Percentiles rank a stretch among this genome's conserved stretches.
Conservation (phyloP, 1,140 invertebrate species). For the Papilio glaucus region DNA sequence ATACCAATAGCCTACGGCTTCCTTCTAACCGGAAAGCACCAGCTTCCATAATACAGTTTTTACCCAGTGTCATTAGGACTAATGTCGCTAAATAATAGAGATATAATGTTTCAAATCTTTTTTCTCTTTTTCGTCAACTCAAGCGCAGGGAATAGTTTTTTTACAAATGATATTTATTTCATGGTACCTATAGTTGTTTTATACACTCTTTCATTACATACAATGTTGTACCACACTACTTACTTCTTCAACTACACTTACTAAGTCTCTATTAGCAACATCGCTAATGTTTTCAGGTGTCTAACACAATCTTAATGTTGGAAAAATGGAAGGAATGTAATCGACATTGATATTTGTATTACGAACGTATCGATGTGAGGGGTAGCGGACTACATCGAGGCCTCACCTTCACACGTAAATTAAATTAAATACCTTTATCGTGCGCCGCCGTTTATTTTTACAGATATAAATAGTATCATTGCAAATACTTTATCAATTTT, state of each 20-base stretch:
- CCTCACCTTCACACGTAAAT: slow-evolving; percentile 20
- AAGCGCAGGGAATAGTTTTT: no score
- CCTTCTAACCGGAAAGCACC: not conserved
- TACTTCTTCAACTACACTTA: not conserved
- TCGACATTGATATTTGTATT: not conserved
- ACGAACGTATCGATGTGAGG: slow-evolving; percentile 1
- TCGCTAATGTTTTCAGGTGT: not conserved
- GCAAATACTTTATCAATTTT: slow-evolving; percentile 4
- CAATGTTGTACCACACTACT: no score
- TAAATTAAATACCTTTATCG: slow-evolving; percentile 3
- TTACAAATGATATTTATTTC: no score
- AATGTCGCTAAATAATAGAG: not conserved
- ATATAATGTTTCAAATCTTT: no score
- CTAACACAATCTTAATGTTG: not conserved
- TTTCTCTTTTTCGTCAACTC: no score
- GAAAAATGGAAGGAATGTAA: not conserved
- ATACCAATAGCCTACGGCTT: not conserved
- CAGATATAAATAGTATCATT: slow-evolving; percentile 2
- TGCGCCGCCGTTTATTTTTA: not conserved
- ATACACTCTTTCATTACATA: no score
- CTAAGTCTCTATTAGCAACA: not conserved
- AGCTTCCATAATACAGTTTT: slow-evolving; percentile 1
- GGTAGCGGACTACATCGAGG: not conserved
- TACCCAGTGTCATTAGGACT: not conserved
- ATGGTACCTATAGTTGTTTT: no score